phyloP scores from a whole-genome alignment of 2,797 vertebrate genomes.

The Peromyscus nudipes region DNA sequence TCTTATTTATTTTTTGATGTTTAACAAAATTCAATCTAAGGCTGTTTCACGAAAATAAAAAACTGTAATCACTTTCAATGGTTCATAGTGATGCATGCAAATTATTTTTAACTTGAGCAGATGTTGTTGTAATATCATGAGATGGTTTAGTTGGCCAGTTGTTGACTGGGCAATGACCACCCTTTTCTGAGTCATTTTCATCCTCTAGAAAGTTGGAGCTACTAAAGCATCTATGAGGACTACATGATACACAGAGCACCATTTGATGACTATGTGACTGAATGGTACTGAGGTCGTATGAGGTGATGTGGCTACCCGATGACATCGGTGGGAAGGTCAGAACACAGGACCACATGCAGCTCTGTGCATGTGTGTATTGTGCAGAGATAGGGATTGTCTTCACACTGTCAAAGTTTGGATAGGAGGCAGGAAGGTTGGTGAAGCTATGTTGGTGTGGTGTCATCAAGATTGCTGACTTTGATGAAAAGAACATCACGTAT shows the following conservation, averaged over 20 bases:
- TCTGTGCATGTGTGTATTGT: neutral
- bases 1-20: neutral
- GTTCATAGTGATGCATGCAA: neutral
- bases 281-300: neutral
- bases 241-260: neutral
- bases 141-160: neutral
- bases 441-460: neutral
- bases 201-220: neutral
- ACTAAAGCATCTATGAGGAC: neutral
- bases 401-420: neutral
- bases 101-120: conserved; percentile 9
- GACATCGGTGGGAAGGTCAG: no score
- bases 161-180: neutral
- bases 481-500: neutral
- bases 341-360: neutral
- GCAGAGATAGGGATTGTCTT: neutral
- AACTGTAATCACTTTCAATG: neutral
- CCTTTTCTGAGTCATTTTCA: neutral
- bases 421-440: neutral
- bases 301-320: neutral
- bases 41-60: conserved; percentile 27
- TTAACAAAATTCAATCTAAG: neutral
- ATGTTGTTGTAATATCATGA: neutral
- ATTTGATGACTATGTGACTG: neutral
- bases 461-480: neutral